Conservation (phyloP, 2,888 invertebrate species). For the Morinoia aosen region DNA sequence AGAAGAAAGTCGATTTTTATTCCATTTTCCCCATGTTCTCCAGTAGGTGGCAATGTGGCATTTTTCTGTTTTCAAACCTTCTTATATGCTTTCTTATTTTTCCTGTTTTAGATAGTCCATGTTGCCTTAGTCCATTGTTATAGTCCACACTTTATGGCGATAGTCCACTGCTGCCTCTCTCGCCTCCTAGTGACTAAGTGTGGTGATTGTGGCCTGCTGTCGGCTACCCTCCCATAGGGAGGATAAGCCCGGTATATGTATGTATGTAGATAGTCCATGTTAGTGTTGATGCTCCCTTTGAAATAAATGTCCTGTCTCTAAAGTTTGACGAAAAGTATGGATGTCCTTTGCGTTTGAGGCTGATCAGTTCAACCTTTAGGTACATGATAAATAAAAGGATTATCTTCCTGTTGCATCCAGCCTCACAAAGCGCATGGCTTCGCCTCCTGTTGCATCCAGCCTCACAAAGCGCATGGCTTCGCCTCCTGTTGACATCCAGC, state of each 20-base stretch:
- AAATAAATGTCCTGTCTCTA: background rate
- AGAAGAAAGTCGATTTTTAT: background rate
- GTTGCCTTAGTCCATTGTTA: too few species aligned
- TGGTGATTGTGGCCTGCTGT: too few species aligned
- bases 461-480: too few species aligned
- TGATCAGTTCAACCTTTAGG: background rate
- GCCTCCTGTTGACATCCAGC: too few species aligned
- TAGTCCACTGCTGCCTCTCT: too few species aligned
- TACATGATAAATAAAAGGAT: background rate
- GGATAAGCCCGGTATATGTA: too few species aligned
- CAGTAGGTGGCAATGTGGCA: background rate
- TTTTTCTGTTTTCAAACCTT: background rate
- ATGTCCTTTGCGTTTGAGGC: background rate
- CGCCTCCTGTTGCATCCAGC: too few species aligned
- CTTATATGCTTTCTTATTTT: background rate
- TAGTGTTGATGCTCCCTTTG: background rate
- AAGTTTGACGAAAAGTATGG: background rate
- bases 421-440: too few species aligned
- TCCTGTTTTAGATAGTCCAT: background rate
- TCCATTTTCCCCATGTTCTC: slow-evolving; percentile 58
- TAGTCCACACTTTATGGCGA: too few species aligned
- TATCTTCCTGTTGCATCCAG: background rate
- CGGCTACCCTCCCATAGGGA: too few species aligned
- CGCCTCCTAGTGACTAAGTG: too few species aligned
- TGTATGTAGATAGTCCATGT: background rate